Base-by-base conservation (phyloP, 2,113 vertebrate genomes). In the Burhinus bistriatus region DNA sequence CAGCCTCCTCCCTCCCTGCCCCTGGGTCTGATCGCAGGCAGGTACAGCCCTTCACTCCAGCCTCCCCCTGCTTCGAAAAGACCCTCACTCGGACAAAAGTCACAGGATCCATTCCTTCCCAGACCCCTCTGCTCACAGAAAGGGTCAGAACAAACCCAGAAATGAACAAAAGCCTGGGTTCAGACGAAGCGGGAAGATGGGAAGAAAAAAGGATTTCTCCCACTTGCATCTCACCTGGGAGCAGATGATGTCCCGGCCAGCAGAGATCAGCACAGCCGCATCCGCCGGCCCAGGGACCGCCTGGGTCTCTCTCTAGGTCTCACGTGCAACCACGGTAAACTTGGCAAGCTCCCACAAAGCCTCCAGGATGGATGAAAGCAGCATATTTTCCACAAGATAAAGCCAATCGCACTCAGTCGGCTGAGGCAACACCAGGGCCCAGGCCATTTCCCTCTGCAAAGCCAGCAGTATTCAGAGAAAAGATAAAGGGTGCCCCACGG, bases 261-360 rank as follows among this genome's bases (percentile, higher is more conserved):
- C 0, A 0, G 49, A 11, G 61, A 65, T 10, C 9, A 54, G 57
- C 32, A 55, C 1, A 4, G 62, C 69, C 7, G 0, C 0, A 1
- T 27, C 49, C 1, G 0, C n/a, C 1, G 0, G 40, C 32, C 30
- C 4, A 4, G 20, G 32, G 12, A 44, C 76, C 23, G 42, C 11
- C 58, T 9, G 52, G 23, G 54, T 45, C 32, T 42, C 73, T 57
- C 52, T 66, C 47, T 9, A 12, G 51, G 32, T 15, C 83, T 44
- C 83, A 44, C 1, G 0, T 34, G 40, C n/a, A 34, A 69, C 29
- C 2, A 1, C 51, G 13, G 45, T 34, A 62, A 73, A 54, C 55
- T 29, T 29, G 44, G 42, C 68, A 66, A 76, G 55, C 23, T 61
- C 79, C 45, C 62, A 51, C 71, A 57, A 22, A 77, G 59, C 36